Percentiles rank a stretch among this genome's conserved stretches.
Conservation (phyloP, 1,140 invertebrate species). For the Ceratina australensis region DNA sequence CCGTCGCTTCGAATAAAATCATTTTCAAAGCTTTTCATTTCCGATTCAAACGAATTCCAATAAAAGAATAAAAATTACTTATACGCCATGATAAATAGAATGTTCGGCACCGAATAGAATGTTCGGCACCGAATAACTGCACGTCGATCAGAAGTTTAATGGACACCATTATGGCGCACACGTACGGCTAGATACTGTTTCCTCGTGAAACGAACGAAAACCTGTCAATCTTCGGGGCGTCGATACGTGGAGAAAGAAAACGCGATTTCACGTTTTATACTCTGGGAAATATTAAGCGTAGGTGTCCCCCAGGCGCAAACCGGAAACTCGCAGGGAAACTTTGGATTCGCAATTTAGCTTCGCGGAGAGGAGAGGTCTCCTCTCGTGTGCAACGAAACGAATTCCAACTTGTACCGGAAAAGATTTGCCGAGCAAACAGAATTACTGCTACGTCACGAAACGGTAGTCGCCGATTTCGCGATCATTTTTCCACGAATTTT, state of each 20-base stretch:
- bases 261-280: constrained; percentile 29
- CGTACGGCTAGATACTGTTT: not conserved
- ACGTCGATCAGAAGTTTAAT: not conserved
- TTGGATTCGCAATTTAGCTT: constrained; percentile 55
- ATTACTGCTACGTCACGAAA: constrained; percentile 45
- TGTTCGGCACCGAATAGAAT: too few relatives aligned
- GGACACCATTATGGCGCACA: not conserved
- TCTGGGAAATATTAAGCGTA: constrained; percentile 16
- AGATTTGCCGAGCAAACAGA: constrained; percentile 59
- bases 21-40: too few relatives aligned
- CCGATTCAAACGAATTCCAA: too few relatives aligned
- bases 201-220: not conserved
- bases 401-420: constrained; percentile 53
- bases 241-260: constrained; percentile 6
- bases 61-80: too few relatives aligned
- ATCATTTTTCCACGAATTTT: not conserved
- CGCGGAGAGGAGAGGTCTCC: constrained; percentile 12
- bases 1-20: too few relatives aligned
- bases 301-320: constrained; percentile 18
- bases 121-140: too few relatives aligned
- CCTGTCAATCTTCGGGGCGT: not conserved
- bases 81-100: too few relatives aligned
- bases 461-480: not conserved
- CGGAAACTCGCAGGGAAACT: constrained; percentile 54
- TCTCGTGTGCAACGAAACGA: constrained; percentile 33